Conservation (phyloP, 2,888 invertebrate genomes). For the Pristionchus fissidentatus region DNA sequence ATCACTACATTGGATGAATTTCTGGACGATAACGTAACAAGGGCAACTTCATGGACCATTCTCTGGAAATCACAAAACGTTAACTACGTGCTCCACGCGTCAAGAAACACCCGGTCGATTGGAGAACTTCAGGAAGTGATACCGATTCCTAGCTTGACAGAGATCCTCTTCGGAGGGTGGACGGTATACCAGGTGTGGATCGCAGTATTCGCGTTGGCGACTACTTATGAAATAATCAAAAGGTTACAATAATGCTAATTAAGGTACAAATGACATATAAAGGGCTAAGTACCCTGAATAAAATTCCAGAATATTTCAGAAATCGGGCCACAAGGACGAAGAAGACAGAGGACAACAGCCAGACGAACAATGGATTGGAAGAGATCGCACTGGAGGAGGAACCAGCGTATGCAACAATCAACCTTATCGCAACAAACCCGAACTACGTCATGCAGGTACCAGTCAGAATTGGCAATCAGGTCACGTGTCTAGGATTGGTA, state of each 20-base stretch:
- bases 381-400: not conserved
- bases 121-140: not conserved
- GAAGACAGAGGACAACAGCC: no score
- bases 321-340: not conserved
- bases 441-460: not conserved
- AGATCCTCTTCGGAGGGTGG: not conserved
- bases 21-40: not conserved
- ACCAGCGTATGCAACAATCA: not conserved
- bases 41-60: not conserved
- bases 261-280: not conserved
- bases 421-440: not conserved
- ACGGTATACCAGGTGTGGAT: not conserved
- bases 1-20: not conserved
- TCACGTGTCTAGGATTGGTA: not conserved
- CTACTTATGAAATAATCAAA: not conserved
- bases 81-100: not conserved
- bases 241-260: not conserved
- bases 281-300: no score
- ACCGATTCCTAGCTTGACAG: not conserved
- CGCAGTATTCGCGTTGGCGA: not conserved
- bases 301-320: not conserved
- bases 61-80: not conserved
- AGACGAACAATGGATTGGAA: not conserved
- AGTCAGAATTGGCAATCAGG: not conserved
- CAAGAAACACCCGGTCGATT: no score